phyloP scores from a whole-genome alignment of 2,797 vertebrate species.

The Brachyalestes nurse region DNA sequence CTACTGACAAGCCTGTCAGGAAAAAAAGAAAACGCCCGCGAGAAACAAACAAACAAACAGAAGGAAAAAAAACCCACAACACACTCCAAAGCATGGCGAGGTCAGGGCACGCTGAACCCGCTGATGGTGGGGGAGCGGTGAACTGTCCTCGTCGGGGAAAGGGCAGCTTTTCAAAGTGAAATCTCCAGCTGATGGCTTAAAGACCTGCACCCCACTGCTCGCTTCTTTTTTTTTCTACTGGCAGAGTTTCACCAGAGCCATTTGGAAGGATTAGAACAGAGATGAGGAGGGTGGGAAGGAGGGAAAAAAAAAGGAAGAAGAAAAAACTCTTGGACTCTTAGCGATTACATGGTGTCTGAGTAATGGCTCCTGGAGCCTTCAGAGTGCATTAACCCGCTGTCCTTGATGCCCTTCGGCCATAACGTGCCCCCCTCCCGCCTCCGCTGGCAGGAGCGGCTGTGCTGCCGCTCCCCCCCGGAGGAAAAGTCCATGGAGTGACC shows the following conservation, averaged over 20 bases:
- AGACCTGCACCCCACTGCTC: constrained; percentile 75
- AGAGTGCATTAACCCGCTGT: constrained; percentile 79
- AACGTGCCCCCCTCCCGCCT: constrained; percentile 52
- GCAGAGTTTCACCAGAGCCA: constrained; percentile 77
- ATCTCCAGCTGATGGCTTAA: constrained; percentile 82
- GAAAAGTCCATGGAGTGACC: constrained; percentile 11
- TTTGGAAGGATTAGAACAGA: constrained; percentile 84
- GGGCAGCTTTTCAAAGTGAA: constrained; percentile 81
- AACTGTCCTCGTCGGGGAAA: constrained; percentile 52
- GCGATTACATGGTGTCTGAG: constrained; percentile 69
- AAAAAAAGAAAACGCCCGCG: constrained; percentile 62
- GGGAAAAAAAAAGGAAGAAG: constrained; percentile 10
- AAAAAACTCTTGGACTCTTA: constrained; percentile 11
- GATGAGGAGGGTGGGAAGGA: constrained; percentile 58
- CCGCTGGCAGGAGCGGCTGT: background rate
- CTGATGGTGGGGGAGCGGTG: constrained; percentile 55
- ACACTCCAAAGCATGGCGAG: constrained; percentile 67
- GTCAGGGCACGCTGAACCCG: constrained; percentile 35
- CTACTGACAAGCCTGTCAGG: constrained; percentile 78
- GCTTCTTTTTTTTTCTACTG: constrained; percentile 55
- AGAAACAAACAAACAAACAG: constrained; percentile 54
- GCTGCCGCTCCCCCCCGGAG: background rate
- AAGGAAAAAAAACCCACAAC: constrained; percentile 78
- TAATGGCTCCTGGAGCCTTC: constrained; percentile 76
- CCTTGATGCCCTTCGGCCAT: constrained; percentile 79